phyloP scores from a whole-genome alignment of 30 jellyfish, hydroid and myxozoan species.

The Phacellophora camtschatica region DNA sequence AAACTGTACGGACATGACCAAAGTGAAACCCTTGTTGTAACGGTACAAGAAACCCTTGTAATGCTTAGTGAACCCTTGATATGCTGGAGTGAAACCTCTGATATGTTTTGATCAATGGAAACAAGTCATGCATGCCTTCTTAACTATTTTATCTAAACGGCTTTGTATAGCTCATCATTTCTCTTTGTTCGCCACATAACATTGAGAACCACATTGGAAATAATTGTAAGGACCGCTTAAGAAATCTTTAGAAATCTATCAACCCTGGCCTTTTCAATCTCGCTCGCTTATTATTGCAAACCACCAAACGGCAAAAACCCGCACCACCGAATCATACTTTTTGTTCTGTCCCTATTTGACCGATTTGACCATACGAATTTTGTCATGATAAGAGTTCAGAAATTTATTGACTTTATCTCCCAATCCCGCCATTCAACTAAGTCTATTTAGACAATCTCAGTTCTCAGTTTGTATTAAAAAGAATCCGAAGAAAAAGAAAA shows the following conservation, averaged over 20 bases:
- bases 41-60: constrained; percentile 38
- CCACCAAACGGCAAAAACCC: constrained; percentile 17
- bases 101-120: constrained; percentile 62
- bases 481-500: too few relatives aligned
- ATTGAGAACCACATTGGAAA: constrained; percentile 66
- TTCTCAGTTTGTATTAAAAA: too few relatives aligned
- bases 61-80: constrained; percentile 52
- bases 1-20: constrained; percentile 16
- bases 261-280: constrained; percentile 53
- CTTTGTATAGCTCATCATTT: constrained; percentile 50
- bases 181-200: constrained; percentile 55
- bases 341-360: too few relatives aligned
- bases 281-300: not conserved
- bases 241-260: constrained; percentile 8
- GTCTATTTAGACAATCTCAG: too few relatives aligned
- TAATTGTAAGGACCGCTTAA: constrained; percentile 35
- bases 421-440: too few relatives aligned
- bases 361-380: too few relatives aligned
- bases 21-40: constrained; percentile 55
- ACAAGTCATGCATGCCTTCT: constrained; percentile 68
- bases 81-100: constrained; percentile 65
- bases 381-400: too few relatives aligned
- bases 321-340: not conserved
- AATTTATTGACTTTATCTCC: too few relatives aligned
- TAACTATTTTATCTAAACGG: constrained; percentile 55